Percentiles rank a stretch among this genome's conserved stretches.
Evolutionary conservation across 1,140 invertebrate genomes (phyloP).

Genomic region (Danaus melanippus): DNA sequence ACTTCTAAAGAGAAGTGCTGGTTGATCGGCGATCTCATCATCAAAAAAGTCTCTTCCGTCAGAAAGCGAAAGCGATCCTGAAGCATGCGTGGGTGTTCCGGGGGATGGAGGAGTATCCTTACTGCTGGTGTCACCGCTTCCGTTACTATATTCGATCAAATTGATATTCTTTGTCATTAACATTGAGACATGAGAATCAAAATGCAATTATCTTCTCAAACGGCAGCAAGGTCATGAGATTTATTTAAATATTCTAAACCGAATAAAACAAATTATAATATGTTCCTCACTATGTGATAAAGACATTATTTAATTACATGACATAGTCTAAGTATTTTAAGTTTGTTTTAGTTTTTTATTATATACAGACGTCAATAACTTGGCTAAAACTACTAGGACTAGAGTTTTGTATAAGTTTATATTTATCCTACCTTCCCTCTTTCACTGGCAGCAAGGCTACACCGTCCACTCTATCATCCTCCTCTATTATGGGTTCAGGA

Average conservation of each 20-base stretch:
- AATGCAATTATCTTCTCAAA: background rate
- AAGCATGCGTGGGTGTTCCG: constrained; percentile 83
- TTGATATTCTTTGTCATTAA: too few species aligned
- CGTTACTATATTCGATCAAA: constrained; percentile 10
- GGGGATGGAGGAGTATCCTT: constrained; percentile 75
- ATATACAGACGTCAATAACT: too few species aligned
- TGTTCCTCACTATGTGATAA: too few species aligned
- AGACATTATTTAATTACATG: too few species aligned
- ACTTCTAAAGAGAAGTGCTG: constrained; percentile 84
- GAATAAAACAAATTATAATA: too few species aligned
- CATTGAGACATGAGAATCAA: too few species aligned
- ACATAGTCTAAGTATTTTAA: too few species aligned
- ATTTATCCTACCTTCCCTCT: constrained; percentile 34
- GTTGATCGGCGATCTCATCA: constrained; percentile 93
- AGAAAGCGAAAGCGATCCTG: constrained; percentile 81
- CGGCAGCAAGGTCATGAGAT: too few species aligned
- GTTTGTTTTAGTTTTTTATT: too few species aligned
- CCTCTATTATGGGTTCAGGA: constrained; percentile 41
- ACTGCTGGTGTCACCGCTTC: constrained; percentile 29
- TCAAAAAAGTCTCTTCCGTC: constrained; percentile 84
- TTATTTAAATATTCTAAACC: too few species aligned
- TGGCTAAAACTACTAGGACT: too few species aligned
- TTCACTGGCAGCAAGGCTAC: constrained; percentile 48
- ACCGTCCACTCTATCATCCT: constrained; percentile 59
- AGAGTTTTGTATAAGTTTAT: too few species aligned